These are phyloP conservation scores for Caerostris extrusa DNA, from an alignment of 1,140 invertebrate genomes.

Conservation along the genomic window DNA sequence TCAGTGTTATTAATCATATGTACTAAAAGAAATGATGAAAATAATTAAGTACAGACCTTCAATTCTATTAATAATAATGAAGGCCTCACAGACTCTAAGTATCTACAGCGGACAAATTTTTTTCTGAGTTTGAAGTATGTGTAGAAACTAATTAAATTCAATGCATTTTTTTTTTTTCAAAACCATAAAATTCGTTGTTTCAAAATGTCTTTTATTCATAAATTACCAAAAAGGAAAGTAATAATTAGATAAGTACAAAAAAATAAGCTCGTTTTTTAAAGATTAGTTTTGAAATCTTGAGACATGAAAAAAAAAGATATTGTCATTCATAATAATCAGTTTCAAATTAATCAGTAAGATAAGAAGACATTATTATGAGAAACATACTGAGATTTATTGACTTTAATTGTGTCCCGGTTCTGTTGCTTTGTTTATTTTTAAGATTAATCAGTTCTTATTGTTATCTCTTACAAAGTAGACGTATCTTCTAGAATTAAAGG, in stretches of 20 bases:
- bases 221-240: neutral
- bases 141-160: neutral
- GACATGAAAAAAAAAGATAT: neutral
- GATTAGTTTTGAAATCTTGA: neutral
- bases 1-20: constrained; percentile 3
- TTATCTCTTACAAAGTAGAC: no score
- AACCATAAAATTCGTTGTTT: neutral
- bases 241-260: neutral
- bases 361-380: no score
- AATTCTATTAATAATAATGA: constrained; percentile 21
- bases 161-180: neutral
- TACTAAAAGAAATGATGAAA: constrained; percentile 29
- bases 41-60: constrained; percentile 24
- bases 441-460: no score
- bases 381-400: no score
- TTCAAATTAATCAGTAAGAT: no score
- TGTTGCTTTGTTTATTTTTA: no score
- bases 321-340: no score
- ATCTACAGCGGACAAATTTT: neutral
- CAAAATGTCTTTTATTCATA: neutral
- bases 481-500: no score
- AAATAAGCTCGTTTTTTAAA: neutral
- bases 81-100: neutral
- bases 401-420: no score
- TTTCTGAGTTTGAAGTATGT: neutral